Base-by-base conservation (phyloP, 2,797 vertebrate genomes). In the Peromyscus melanophrys region DNA sequence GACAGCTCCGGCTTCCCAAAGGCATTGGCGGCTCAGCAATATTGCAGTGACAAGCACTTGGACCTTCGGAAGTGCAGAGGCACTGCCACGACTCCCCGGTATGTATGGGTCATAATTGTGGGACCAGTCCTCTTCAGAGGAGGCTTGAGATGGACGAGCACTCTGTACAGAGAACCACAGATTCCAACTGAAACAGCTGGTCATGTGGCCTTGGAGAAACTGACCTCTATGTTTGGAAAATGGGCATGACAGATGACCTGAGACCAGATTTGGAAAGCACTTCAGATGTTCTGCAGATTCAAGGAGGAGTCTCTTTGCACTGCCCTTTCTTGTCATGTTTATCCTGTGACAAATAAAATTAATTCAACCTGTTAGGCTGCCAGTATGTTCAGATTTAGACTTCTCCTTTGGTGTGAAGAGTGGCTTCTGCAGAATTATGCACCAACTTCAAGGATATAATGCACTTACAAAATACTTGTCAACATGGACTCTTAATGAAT, bases 341-440 rank as follows among this genome's bases (percentile, higher is more conserved):
- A 40, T 84, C 77, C 69, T 57, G 71, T 84, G 89, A 89, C 40
- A 84, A 71, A 84, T 67, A 73, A 92, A 96, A 92, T 94, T 84
- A 93, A 88, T 92, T 96, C 82, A 96, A 85, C 55, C 84, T 71
- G 59, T 93, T 92, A 89, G 90, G 78, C 85, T 80, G 76, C 90
- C 89, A 57, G 31, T 6, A 10, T 40, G 83, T 87, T 84, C 86
- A 88, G 40, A 90, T 59, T 34, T 85, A 80, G 65, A 40, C 90
- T 96, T 81, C 37, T 76, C 63, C 88, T 75, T 95, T 95, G 94
- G 73, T 71, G 91, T 37, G 65, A 95, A 90, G 80, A 57, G 21
- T 52, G 65, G 63, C 71, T 88, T 89, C 90, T 90, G 46, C 6
- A 27, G 23, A 40, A 77, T 49, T 93, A 86, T 96, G 63, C 16